A percentile compares a stretch with the other conserved stretches of the same genome.
phyloP scores from a whole-genome alignment of 30 jellyfish, hydroid and myxozoan species.

The Aurelia aurita complex sp. Pacific region DNA sequence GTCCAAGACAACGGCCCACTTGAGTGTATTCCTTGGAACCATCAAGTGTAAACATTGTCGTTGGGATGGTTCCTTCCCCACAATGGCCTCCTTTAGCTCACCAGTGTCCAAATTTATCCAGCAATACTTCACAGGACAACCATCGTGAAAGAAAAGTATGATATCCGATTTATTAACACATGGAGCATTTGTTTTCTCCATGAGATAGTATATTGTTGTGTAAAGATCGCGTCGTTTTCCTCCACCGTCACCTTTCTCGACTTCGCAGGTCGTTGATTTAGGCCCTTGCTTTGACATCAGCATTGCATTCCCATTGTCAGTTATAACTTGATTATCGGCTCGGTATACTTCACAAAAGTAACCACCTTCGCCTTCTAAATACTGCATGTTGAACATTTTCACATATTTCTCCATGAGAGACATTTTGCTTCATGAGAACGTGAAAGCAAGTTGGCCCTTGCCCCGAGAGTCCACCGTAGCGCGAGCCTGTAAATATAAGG shows the following conservation, averaged over 20 bases:
- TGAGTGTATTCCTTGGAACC: slow-evolving; percentile 40
- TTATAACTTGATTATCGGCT: slow-evolving; percentile 11
- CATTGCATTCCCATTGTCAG: slow-evolving; percentile 13
- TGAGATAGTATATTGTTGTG: slow-evolving; percentile 47
- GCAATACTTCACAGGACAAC: slow-evolving; percentile 44
- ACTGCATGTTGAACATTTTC: slow-evolving; percentile 29
- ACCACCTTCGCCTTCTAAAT: slow-evolving; percentile 58
- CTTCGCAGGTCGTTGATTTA: not conserved
- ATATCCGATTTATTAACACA: slow-evolving; percentile 25
- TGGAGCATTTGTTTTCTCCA: slow-evolving; percentile 33
- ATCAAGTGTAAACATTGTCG: slow-evolving; percentile 37
- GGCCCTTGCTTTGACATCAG: not conserved
- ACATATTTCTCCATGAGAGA: slow-evolving; percentile 42
- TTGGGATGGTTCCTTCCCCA: slow-evolving; percentile 15
- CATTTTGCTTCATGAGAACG: slow-evolving; percentile 2
- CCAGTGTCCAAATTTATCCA: slow-evolving; percentile 37
- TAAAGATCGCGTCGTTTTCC: slow-evolving; percentile 24
- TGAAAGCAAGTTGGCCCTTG: not conserved
- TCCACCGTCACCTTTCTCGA: not conserved
- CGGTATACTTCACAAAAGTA: slow-evolving; percentile 30
- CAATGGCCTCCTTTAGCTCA: slow-evolving; percentile 16
- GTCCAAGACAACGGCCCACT: slow-evolving; percentile 56
- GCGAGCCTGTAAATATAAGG: too few species aligned
- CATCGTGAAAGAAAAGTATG: slow-evolving; percentile 46
- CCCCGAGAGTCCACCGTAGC: not conserved